Evolutionary conservation across 2,113 vertebrate genomes (phyloP).

Genomic region (Phycodurus eques): DNA sequence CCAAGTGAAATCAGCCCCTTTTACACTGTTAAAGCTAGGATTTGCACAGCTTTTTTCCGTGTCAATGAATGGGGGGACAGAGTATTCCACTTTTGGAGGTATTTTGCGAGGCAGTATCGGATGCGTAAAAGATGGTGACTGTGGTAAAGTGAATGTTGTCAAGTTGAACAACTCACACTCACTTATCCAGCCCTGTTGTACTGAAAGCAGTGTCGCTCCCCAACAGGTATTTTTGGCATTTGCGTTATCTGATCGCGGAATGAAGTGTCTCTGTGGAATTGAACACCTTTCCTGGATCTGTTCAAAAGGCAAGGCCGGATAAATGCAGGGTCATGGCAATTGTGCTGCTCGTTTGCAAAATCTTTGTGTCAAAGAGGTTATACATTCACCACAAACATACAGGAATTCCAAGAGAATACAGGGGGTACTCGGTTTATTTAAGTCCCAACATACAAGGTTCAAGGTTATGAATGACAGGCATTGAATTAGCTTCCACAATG

Average conservation of each 20-base stretch:
- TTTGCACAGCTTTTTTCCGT: not conserved
- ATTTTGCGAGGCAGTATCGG: not conserved
- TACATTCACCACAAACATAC: not conserved
- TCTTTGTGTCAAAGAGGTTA: not conserved
- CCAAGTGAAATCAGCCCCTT: not conserved
- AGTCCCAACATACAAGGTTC: not conserved
- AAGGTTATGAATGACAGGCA: not conserved
- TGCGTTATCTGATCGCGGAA: not conserved
- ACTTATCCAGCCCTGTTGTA: not conserved
- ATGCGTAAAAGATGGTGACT: not conserved
- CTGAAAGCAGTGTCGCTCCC: not conserved
- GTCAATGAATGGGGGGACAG: not conserved
- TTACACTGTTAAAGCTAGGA: not conserved
- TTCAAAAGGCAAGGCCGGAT: not conserved
- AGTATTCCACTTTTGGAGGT: not conserved
- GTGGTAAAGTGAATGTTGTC: not conserved
- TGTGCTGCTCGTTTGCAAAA: too few relatives aligned
- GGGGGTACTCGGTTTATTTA: not conserved
- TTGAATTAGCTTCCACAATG: not conserved
- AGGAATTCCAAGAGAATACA: not conserved
- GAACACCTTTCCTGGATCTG: not conserved
- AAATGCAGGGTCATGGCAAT: not conserved
- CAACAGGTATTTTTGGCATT: not conserved
- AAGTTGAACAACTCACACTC: not conserved
- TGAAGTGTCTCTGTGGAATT: not conserved